Conservation (phyloP, 1,140 invertebrate species). For the Saccostrea cuccullata region DNA sequence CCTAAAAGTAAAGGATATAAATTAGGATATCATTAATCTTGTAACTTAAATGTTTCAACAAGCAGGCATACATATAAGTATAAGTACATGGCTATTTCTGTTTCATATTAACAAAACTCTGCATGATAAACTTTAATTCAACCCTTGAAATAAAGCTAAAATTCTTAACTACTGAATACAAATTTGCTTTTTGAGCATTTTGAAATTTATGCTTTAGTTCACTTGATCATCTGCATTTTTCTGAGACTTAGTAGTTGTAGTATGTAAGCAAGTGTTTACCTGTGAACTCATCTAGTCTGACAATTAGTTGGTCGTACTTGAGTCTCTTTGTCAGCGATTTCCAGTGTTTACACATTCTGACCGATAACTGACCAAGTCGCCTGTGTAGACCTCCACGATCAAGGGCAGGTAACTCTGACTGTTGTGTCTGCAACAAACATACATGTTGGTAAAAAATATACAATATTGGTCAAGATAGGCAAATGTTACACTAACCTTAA, state of each 20-base stretch:
- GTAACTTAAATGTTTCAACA: too few species aligned
- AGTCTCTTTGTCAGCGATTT: constrained; percentile 54
- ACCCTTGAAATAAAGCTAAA: too few species aligned
- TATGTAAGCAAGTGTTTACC: constrained; percentile 17
- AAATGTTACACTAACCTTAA: background rate
- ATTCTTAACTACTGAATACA: too few species aligned
- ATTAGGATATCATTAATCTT: background rate
- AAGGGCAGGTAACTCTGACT: background rate
- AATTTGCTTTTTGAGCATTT: too few species aligned
- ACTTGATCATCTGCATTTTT: background rate
- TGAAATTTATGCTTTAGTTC: too few species aligned
- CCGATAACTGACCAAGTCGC: constrained; percentile 45
- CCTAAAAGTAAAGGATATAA: constrained; percentile 54
- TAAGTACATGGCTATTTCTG: too few species aligned
- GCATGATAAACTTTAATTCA: too few species aligned
- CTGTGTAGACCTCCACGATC: constrained; percentile 44
- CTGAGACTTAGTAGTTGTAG: background rate
- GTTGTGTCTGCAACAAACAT: background rate
- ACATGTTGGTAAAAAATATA: background rate
- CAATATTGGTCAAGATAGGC: background rate
- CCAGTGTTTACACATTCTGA: constrained; percentile 57
- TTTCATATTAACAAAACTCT: too few species aligned
- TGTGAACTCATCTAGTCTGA: constrained; percentile 83
- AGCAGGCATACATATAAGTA: too few species aligned
- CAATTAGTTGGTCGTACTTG: constrained; percentile 73